Conservation (phyloP, 2,888 invertebrate genomes). For the Pherbina coryleti region DNA sequence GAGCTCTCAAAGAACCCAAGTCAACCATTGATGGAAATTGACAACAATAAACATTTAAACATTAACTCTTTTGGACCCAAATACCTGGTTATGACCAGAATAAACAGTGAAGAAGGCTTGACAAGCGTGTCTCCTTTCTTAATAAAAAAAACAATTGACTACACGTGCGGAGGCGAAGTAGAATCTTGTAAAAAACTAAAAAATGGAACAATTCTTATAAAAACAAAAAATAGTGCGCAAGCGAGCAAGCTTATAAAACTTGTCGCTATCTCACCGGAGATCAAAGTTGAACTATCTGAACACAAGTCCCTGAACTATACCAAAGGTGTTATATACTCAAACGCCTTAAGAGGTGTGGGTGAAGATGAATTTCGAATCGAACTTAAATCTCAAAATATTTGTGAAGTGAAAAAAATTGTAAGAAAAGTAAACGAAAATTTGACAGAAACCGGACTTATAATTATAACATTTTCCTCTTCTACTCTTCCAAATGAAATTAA, state of each 20-base stretch:
- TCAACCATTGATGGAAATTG: neutral
- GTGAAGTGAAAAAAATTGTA: conserved; percentile 39
- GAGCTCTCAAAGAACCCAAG: no score
- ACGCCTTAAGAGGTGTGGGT: neutral
- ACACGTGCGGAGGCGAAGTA: neutral
- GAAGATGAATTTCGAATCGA: conserved; percentile 20
- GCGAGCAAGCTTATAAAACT: neutral
- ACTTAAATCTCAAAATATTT: conserved; percentile 27
- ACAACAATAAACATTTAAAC: neutral
- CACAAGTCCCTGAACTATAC: neutral
- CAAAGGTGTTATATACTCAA: no score
- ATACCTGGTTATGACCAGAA: conserved; percentile 1
- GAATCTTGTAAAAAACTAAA: conserved; percentile 4
- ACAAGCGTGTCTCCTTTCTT: no score
- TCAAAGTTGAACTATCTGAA: neutral
- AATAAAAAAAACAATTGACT: no score
- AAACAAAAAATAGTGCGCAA: conserved; percentile 14
- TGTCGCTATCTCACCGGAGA: neutral
- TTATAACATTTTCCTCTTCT: conserved; percentile 25
- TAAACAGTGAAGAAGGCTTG: no score
- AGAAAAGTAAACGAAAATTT: conserved; percentile 31
- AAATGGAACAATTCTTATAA: neutral
- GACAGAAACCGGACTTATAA: conserved; percentile 39
- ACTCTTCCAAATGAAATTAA: conserved; percentile 33
- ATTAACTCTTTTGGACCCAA: neutral